Base-by-base conservation (phyloP, 2,113 vertebrate species). In the Synchiropus splendidus region DNA sequence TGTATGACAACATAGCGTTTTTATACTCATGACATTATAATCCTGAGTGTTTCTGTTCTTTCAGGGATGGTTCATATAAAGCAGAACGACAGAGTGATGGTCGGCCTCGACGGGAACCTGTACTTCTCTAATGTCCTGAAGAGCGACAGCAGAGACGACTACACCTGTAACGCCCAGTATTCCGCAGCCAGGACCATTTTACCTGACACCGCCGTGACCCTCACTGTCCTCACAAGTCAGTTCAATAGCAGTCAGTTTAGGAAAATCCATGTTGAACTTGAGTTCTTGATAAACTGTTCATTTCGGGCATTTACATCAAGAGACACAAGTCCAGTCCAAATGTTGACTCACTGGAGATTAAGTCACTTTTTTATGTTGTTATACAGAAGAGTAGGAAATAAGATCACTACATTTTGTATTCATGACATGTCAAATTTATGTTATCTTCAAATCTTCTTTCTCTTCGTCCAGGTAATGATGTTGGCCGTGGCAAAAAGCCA, bases 101-200 rank as follows among this genome's bases (percentile, higher is more conserved):
- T 84, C 33, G 87, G 91, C 12, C 81, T 86, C 51, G 81, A 92
- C 0, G 91, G 91, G 12, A 88, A 87, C 57, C 76, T 96, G 10
- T 92, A 92, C 66, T 91, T 94, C 3, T 71, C 92, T 11, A 90
- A 96, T 1, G 73, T 89, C 1, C 6, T 74, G 6, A 44, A 4
- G 14, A 60, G 2, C 0, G 90, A 94, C 79, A 86, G 78, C 51
- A 83, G 75, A 48, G 59, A 82, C 0, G 90, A 94, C 71, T 93
- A 91, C 72, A 86, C 82, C 66, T 96, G 92, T 69, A 70, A 91
- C 0, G 89, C 88, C 1, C 87, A 90, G 64, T 93, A 91, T 40
- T 10, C 51, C 0, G 72, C 57, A 0, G 88, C 89, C 41, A 77
- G 86, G 21, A 89, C 88, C 16, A 87, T 93, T 35, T 84, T 94